Base-by-base conservation (phyloP, 2,113 vertebrate species). In the Clarias macrocephalus region DNA sequence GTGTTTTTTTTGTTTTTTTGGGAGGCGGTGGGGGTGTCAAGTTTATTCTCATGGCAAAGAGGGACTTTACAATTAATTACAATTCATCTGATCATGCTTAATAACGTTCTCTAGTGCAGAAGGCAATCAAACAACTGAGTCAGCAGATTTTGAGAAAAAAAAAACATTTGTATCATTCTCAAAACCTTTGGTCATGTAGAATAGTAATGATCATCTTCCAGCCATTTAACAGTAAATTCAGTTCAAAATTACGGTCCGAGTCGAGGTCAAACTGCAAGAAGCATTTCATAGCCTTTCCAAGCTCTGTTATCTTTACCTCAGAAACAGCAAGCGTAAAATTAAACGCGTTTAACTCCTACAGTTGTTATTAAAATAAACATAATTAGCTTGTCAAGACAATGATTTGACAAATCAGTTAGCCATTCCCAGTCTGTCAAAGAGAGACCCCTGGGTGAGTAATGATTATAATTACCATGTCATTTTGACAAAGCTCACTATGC, bases 381-480 rank as follows among this genome's bases (percentile, higher is more conserved):
- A 62, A 91, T 91, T 91, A 86, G 73, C 42, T 82, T 91, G 89
- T 77, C 87, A 92, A 65, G 57, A 56, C 54, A n/a, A 33, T 75
- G 82, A 92, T 91, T 91, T 91, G 88, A 90, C 84, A 91, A 88
- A 90, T 86, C 85, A 66, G 73, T 90, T 87, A 85, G 80, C 56
- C 88, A 84, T 89, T 89, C 83, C 91, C 89, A 82, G 90, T 89
- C 87, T 92, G 89, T 92, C 90, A 91, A 85, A 87, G 59, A 79
- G 54, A 85, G 79, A 87, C 86, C 75, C 87, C 89, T 91, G 90
- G 90, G 77, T 91, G 89, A 89, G 83, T 93, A 91, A 93, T 94
- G 86, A 93, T 91, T 77, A 89, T 91, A 93, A 93, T 93, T 89
- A 92, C 85, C 62, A n/a, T 68, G 72, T 88, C 88, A 91, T 89